A percentile compares a stretch with the other conserved stretches of the same genome.
Evolutionary conservation across 2,888 invertebrate genomes (phyloP).

Genomic region (Luperina nickerlii): DNA sequence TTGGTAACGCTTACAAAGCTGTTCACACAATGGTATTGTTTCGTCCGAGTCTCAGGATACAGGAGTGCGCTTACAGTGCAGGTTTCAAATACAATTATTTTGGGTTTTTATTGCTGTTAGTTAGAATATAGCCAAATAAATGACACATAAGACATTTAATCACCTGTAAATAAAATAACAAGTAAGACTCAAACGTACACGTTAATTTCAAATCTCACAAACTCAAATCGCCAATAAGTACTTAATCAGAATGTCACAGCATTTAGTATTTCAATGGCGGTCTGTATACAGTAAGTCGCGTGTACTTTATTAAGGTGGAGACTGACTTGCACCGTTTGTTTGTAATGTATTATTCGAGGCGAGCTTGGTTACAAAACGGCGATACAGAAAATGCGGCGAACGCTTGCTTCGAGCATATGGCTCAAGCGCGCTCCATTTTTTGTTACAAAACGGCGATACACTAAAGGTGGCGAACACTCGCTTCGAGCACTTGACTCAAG

Average conservation of each 20-base stretch:
- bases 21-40: constrained; percentile 1
- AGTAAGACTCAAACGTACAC: not conserved
- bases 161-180: not conserved
- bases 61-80: not conserved
- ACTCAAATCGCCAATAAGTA: not conserved
- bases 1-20: constrained; percentile 3
- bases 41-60: not conserved
- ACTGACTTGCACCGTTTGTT: too few relatives aligned
- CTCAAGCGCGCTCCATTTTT: too few relatives aligned
- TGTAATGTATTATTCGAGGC: too few relatives aligned
- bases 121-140: not conserved
- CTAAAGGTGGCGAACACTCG: too few relatives aligned
- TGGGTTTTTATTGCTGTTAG: not conserved
- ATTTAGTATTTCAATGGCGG: not conserved
- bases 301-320: not conserved
- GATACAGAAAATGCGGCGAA: too few relatives aligned
- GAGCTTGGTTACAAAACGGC: too few relatives aligned
- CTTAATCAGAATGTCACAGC: not conserved
- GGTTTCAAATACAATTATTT: not conserved
- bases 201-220: not conserved
- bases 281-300: not conserved
- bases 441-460: too few relatives aligned
- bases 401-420: too few relatives aligned
- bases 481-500: too few relatives aligned
- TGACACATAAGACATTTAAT: not conserved